These are phyloP conservation scores for Chaetodon auriga DNA, from an alignment of 2,113 vertebrate genomes.

Conservation along the genomic window DNA sequence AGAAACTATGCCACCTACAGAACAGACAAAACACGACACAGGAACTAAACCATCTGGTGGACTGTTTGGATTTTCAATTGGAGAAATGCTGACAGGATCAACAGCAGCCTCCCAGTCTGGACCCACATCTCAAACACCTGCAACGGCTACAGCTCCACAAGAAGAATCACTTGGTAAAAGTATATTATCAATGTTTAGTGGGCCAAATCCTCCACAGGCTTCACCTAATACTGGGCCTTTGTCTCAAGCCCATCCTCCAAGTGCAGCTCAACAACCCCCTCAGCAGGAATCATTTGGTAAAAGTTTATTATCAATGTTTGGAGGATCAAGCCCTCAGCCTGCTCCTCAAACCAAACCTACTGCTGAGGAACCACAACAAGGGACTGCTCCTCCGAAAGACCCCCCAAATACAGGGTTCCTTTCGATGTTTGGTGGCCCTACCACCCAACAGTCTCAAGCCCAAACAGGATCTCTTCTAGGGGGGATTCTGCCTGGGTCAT, in stretches of 20 bases:
- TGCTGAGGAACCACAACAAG: constrained; percentile 56
- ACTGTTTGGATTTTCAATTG: constrained; percentile 87
- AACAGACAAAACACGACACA: constrained; percentile 76
- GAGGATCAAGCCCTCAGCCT: constrained; percentile 55
- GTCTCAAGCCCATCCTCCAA: constrained; percentile 44
- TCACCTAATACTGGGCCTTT: constrained; percentile 53
- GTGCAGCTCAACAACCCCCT: constrained; percentile 54
- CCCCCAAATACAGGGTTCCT: constrained; percentile 71
- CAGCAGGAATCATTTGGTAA: constrained; percentile 70
- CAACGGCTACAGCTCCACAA: constrained; percentile 56
- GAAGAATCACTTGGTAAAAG: constrained; percentile 79
- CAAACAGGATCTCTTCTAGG: constrained; percentile 71
- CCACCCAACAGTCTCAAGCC: constrained; percentile 66
- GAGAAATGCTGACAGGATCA: constrained; percentile 78
- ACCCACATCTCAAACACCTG: constrained; percentile 33
- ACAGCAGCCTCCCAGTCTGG: constrained; percentile 51
- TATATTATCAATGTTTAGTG: constrained; percentile 79
- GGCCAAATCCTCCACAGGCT: constrained; percentile 65
- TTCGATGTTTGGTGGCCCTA: constrained; percentile 73
- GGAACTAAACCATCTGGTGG: constrained; percentile 74
- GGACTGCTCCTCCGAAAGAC: constrained; percentile 71
- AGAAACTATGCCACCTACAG: constrained; percentile 57
- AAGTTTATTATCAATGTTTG: constrained; percentile 78
- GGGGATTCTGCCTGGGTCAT: constrained; percentile 75
- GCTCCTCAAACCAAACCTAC: constrained; percentile 65